These are phyloP conservation scores for Drosophila auraria DNA, from an alignment of 1,140 invertebrate genomes.

Conservation along the genomic window DNA sequence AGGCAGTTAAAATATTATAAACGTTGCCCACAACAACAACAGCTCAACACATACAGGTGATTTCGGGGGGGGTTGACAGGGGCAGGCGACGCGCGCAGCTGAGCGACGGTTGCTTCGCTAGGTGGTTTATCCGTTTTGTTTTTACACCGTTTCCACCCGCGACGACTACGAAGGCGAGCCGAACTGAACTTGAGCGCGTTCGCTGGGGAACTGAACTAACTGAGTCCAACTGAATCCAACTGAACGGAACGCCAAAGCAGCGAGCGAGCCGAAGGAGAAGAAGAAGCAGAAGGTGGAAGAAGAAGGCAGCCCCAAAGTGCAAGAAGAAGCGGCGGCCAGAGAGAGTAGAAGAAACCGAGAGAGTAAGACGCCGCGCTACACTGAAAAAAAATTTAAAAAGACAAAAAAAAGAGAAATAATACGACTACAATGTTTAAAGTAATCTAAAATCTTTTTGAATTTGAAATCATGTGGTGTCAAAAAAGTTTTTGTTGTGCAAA, in stretches of 20 bases:
- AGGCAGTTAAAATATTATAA: constrained; percentile 61
- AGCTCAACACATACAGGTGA: constrained; percentile 39
- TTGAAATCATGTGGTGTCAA: too few species aligned
- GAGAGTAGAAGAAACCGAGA: constrained; percentile 10
- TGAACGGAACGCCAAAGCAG: constrained; percentile 50
- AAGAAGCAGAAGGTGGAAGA: constrained; percentile 42
- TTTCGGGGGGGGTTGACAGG: constrained; percentile 6
- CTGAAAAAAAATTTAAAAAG: background rate
- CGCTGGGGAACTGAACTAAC: constrained; percentile 60
- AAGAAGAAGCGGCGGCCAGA: constrained; percentile 35
- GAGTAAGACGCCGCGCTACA: constrained; percentile 23
- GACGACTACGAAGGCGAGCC: constrained; percentile 5
- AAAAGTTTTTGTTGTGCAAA: too few species aligned
- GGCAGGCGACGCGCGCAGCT: constrained; percentile 75
- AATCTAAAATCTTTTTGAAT: too few species aligned
- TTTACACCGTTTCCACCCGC: constrained; percentile 24
- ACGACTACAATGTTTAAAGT: too few species aligned
- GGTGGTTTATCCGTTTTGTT: constrained; percentile 1
- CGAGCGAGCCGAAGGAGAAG: constrained; percentile 35
- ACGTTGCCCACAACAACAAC: constrained; percentile 69
- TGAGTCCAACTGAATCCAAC: constrained; percentile 43
- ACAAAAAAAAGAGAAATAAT: constrained; percentile 8
- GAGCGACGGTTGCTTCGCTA: constrained; percentile 51
- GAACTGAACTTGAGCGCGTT: constrained; percentile 63
- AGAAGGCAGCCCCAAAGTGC: constrained; percentile 23